Evolutionary conservation across 1,140 invertebrate genomes (phyloP).

Genomic region (Lamellibrachia luymesi): DNA sequence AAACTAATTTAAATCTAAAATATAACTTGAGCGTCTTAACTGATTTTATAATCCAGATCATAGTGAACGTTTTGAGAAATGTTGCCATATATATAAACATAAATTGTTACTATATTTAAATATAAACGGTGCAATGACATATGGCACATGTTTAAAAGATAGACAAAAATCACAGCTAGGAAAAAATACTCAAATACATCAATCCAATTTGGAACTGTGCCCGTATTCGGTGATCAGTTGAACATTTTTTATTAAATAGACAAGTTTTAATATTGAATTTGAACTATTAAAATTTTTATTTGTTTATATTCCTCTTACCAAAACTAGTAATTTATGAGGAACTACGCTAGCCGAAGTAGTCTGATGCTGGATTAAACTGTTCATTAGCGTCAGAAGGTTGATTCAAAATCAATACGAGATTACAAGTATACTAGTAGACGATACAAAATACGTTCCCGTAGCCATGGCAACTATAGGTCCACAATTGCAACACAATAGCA

Average conservation of each 20-base stretch:
- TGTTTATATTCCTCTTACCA: no score
- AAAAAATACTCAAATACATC: background rate
- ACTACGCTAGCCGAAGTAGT: no score
- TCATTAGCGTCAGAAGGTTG: background rate
- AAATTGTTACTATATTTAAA: no score
- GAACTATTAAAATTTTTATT: no score
- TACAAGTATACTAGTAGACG: background rate
- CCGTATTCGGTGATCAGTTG: background rate
- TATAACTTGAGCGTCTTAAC: background rate
- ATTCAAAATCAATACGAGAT: background rate
- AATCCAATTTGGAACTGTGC: background rate
- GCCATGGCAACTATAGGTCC: background rate
- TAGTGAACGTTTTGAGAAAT: no score
- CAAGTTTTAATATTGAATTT: background rate
- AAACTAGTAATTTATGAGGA: no score
- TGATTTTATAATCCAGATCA: no score
- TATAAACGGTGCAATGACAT: no score
- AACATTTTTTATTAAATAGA: background rate
- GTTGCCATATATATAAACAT: no score
- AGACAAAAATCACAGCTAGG: no score
- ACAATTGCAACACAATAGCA: background rate
- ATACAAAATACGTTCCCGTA: background rate
- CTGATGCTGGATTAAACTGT: background rate
- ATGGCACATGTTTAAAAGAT: no score
- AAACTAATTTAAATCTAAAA: background rate